These are phyloP conservation scores for Volucella bombylans DNA, from an alignment of 2,888 invertebrate species.

Conservation along the genomic window DNA sequence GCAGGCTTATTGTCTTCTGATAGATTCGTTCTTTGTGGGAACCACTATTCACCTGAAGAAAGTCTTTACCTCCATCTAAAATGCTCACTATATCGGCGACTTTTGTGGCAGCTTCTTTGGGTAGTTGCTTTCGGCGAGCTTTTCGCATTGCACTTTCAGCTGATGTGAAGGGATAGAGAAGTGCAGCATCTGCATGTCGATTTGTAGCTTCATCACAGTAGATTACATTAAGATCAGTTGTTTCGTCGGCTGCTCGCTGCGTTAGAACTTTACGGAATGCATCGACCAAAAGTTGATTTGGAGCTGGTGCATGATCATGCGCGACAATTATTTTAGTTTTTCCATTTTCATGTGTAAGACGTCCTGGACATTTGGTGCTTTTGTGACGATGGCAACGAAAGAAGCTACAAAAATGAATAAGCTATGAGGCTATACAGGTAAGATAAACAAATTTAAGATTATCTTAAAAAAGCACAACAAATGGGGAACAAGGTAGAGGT, in stretches of 20 bases:
- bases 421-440: neutral
- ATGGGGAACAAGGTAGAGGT: too few relatives aligned
- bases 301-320: slow-evolving; percentile 76
- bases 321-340: slow-evolving; percentile 73
- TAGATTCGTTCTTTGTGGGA: slow-evolving; percentile 75
- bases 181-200: slow-evolving; percentile 76
- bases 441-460: too few relatives aligned
- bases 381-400: slow-evolving; percentile 77
- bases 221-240: slow-evolving; percentile 75
- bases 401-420: slow-evolving; percentile 69
- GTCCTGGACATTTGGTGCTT: slow-evolving; percentile 76
- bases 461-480: too few relatives aligned
- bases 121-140: slow-evolving; percentile 76
- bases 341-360: slow-evolving; percentile 74
- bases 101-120: slow-evolving; percentile 72
- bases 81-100: slow-evolving; percentile 75
- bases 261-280: slow-evolving; percentile 76
- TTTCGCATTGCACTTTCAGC: slow-evolving; percentile 78
- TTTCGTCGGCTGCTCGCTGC: slow-evolving; percentile 75
- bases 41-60: slow-evolving; percentile 76
- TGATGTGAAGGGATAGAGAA: slow-evolving; percentile 76
- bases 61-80: slow-evolving; percentile 72
- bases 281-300: slow-evolving; percentile 75
- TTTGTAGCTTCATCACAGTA: slow-evolving; percentile 77
- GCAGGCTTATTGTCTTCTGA: slow-evolving; percentile 74